phyloP scores from a whole-genome alignment of 1,140 invertebrate species.

The Hormaphis cornu region DNA sequence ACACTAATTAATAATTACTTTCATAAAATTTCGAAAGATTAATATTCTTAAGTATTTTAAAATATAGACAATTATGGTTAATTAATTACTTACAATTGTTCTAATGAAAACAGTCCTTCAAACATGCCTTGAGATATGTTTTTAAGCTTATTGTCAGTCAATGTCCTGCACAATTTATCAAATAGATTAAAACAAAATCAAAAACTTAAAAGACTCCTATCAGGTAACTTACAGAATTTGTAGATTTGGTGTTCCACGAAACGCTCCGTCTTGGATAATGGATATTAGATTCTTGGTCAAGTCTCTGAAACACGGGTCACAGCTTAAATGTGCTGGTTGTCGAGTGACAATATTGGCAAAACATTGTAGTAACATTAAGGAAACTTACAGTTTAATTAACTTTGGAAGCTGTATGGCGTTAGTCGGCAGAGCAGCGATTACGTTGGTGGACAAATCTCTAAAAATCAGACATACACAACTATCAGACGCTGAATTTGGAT shows the following conservation, averaged over 20 bases:
- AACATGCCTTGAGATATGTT: conserved; percentile 34
- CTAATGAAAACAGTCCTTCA: conserved; percentile 34
- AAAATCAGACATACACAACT: not conserved
- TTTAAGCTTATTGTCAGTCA: conserved; percentile 37
- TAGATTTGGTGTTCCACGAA: conserved; percentile 32
- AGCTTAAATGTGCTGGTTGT: too few relatives aligned
- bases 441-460: conserved; percentile 36
- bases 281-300: conserved; percentile 36
- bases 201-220: too few relatives aligned
- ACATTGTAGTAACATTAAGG: too few relatives aligned
- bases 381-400: conserved; percentile 37
- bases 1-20: conserved; percentile 27
- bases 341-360: too few relatives aligned
- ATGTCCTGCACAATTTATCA: too few relatives aligned
- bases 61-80: too few relatives aligned
- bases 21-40: not conserved
- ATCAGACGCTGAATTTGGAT: too few relatives aligned
- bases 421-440: conserved; percentile 29
- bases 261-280: conserved; percentile 37
- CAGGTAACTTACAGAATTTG: conserved; percentile 37
- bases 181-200: too few relatives aligned
- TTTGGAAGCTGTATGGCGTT: conserved; percentile 32
- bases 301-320: conserved; percentile 34
- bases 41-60: too few relatives aligned
- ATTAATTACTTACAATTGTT: conserved; percentile 29